These are phyloP conservation scores for Metellina segmentata DNA, from an alignment of 2,888 invertebrate species.

Conservation along the genomic window DNA sequence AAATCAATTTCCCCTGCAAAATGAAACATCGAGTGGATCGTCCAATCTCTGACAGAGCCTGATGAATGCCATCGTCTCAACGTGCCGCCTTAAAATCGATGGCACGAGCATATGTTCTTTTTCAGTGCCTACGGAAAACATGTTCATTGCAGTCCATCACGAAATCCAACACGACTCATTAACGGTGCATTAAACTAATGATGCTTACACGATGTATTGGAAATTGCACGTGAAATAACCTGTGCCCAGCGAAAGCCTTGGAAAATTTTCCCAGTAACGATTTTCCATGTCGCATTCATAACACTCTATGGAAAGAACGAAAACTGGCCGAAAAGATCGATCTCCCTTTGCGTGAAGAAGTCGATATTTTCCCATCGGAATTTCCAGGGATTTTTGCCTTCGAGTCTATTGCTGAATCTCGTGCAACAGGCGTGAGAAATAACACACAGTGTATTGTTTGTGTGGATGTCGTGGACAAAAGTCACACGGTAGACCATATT, in stretches of 20 bases:
- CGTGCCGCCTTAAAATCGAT: conserved; percentile 42
- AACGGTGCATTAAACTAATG: conserved; percentile 73
- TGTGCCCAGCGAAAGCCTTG: background rate
- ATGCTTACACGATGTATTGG: conserved; percentile 72
- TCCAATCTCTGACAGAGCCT: conserved; percentile 27
- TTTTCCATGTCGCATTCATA: conserved; percentile 60
- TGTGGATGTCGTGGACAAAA: background rate
- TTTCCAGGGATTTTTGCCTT: conserved; percentile 19
- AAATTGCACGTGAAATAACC: conserved; percentile 68
- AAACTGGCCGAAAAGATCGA: conserved; percentile 47
- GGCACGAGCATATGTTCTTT: conserved; percentile 41
- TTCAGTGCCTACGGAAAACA: conserved; percentile 56
- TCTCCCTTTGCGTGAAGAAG: conserved; percentile 30
- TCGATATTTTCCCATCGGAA: conserved; percentile 65
- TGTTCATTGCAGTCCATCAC: conserved; percentile 56
- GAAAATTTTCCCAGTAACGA: conserved; percentile 39
- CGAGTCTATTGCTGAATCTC: conserved; percentile 22
- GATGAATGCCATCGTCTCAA: conserved; percentile 39
- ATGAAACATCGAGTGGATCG: background rate
- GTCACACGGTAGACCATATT: no score
- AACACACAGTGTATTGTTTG: conserved; percentile 53
- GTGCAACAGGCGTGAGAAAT: conserved; percentile 70
- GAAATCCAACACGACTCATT: conserved; percentile 71
- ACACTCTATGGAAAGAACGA: conserved; percentile 40
- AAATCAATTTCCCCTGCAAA: background rate